Evolutionary conservation across 1,140 invertebrate species (phyloP).

Genomic region (Philopotamus ludificatus): DNA sequence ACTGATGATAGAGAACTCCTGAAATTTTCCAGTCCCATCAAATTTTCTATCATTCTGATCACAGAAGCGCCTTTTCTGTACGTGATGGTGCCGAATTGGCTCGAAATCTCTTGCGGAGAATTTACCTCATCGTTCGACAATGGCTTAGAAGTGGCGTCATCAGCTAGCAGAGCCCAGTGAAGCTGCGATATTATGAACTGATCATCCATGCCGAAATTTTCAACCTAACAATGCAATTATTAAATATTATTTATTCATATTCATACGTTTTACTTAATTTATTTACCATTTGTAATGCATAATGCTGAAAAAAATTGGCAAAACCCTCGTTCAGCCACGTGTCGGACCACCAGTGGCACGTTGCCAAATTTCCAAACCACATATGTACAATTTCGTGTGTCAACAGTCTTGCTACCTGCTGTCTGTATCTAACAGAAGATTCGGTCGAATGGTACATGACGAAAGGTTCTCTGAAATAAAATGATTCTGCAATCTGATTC

Average conservation of each 20-base stretch:
- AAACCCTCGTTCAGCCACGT: constrained; percentile 72
- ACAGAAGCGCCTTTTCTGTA: constrained; percentile 68
- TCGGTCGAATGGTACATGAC: constrained; percentile 56
- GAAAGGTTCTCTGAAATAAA: constrained; percentile 57
- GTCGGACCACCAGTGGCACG: constrained; percentile 68
- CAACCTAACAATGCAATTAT: not conserved
- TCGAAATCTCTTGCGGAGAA: constrained; percentile 52
- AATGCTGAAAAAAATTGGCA: constrained; percentile 69
- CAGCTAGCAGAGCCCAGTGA: constrained; percentile 63
- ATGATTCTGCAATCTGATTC: not conserved
- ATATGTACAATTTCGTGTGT: constrained; percentile 66
- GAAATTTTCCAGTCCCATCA: constrained; percentile 65
- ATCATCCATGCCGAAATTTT: constrained; percentile 19
- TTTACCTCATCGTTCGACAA: constrained; percentile 55
- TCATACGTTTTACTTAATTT: too few species aligned
- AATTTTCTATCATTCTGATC: constrained; percentile 74
- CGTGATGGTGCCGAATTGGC: constrained; percentile 61
- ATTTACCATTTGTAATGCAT: constrained; percentile 54
- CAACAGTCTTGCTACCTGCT: constrained; percentile 58
- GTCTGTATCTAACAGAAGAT: constrained; percentile 53
- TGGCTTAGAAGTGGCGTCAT: constrained; percentile 65
- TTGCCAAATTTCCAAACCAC: constrained; percentile 70
- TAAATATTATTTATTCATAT: not conserved
- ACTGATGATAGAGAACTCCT: constrained; percentile 55
- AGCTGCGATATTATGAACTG: too few species aligned